A percentile compares a stretch with the other conserved stretches of the same genome.
Conservation (phyloP, 2,888 invertebrate genomes). For the Drosophila incognita region DNA sequence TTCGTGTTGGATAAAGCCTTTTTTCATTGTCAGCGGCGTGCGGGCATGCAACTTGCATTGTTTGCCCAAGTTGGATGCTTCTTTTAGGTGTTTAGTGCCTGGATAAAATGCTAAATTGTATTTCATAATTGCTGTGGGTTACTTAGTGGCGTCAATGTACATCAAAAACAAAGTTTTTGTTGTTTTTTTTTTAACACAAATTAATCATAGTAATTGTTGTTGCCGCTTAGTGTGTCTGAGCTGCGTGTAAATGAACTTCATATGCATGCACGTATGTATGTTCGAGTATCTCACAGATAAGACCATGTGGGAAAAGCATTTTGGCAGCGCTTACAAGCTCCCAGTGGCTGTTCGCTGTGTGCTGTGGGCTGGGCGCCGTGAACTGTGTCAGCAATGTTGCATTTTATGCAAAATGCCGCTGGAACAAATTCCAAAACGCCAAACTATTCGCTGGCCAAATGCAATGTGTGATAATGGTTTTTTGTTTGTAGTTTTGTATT, state of each 20-base stretch:
- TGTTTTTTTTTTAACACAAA: constrained; percentile 44
- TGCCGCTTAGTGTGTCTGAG: constrained; percentile 41
- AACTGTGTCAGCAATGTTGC: constrained; percentile 71
- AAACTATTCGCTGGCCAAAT: constrained; percentile 46
- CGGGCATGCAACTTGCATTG: constrained; percentile 75
- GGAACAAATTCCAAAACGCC: constrained; percentile 51
- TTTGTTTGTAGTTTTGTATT: constrained; percentile 9
- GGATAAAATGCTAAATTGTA: constrained; percentile 72
- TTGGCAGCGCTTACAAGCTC: constrained; percentile 64
- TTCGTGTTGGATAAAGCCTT: constrained; percentile 74
- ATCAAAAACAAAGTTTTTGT: constrained; percentile 36
- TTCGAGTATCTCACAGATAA: constrained; percentile 49
- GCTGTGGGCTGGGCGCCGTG: constrained; percentile 61
- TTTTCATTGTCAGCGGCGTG: constrained; percentile 78
- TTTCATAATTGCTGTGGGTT: constrained; percentile 74
- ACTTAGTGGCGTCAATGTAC: constrained; percentile 65
- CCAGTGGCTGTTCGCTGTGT: constrained; percentile 15
- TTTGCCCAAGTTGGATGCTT: constrained; percentile 49
- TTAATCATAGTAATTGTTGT: constrained; percentile 74
- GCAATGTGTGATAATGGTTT: constrained; percentile 61
- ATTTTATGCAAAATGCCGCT: constrained; percentile 65
- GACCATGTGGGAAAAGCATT: constrained; percentile 71
- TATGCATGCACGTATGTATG: constrained; percentile 33
- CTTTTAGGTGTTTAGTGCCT: constrained; percentile 42
- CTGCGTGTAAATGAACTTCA: constrained; percentile 79